Evolutionary conservation across 2,888 invertebrate genomes (phyloP), one percentile per base, ranked within the genome.

Genomic region (Euproctis similis): DNA sequence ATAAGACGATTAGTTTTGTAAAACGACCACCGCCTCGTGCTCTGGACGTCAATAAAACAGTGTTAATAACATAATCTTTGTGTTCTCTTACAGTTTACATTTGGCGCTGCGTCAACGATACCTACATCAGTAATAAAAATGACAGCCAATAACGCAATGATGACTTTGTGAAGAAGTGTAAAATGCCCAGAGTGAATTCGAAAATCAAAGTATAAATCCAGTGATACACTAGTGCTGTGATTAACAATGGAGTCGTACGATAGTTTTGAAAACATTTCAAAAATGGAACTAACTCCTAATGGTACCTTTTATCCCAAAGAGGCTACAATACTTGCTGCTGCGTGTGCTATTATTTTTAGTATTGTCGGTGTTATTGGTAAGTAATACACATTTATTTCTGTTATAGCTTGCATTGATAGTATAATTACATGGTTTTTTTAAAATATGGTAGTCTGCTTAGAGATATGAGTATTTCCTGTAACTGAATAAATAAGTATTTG

Each of bases 351-450:
- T 51, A 64, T 93, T 30, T 94, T 95, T 77, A 90, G 91, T 59
- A 71, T 92, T 31, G 84, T 94, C 23, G 95, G 95, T 36, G 88
- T 94, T 36, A 77, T 91, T 35, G 95, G 94, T 94, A 81, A 87
- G 87, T 73, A 8, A 22, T n/a, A n/a, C n/a, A n/a, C 19, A 2
- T n/a, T n/a, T n/a, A n/a, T n/a, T n/a, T n/a, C n/a, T n/a, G n/a
- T n/a, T n/a, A n/a, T n/a, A n/a, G n/a, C n/a, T n/a, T n/a, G n/a
- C n/a, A n/a, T n/a, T n/a, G n/a, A n/a, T n/a, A n/a, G n/a, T n/a
- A n/a, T n/a, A n/a, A n/a, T n/a, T n/a, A n/a, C n/a, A n/a, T n/a
- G n/a, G n/a, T n/a, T n/a, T n/a, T n/a, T n/a, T n/a, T n/a, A n/a
- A n/a, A n/a, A n/a, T n/a, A n/a, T n/a, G n/a, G n/a, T n/a, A n/a